Evolutionary conservation across 1,140 invertebrate species (phyloP).

Genomic region (Drosophila murphyi): DNA sequence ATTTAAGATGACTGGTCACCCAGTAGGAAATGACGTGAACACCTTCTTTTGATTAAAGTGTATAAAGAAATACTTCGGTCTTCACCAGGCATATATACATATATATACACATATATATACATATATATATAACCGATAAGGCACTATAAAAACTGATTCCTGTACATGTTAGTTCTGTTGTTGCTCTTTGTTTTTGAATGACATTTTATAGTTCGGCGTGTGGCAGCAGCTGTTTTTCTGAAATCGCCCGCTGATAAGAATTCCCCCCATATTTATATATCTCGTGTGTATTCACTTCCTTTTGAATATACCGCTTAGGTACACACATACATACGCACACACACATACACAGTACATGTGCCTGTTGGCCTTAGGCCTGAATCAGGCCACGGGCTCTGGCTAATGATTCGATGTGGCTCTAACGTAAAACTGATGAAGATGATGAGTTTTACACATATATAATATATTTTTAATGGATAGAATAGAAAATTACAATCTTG

Average conservation of each 20-base stretch:
- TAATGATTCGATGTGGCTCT: too few species aligned
- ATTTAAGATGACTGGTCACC: constrained; percentile 19
- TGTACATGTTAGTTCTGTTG: constrained; percentile 2
- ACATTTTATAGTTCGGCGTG: constrained; percentile 6
- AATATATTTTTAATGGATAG: too few species aligned
- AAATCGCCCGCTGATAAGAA: constrained; percentile 16
- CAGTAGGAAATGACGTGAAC: constrained; percentile 53
- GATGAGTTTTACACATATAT: too few species aligned
- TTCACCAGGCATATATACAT: constrained; percentile 29
- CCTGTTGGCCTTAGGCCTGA: too few species aligned
- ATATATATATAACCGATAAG: constrained; percentile 43
- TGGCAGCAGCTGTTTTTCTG: constrained; percentile 8
- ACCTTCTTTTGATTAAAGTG: constrained; percentile 47
- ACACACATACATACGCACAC: too few species aligned
- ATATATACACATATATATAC: too few species aligned
- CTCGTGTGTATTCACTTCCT: too few species aligned
- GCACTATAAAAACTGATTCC: constrained; percentile 19
- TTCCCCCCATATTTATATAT: not conserved
- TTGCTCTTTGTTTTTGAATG: constrained; percentile 7
- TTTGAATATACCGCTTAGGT: too few species aligned
- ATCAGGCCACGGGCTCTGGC: too few species aligned
- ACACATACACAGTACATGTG: too few species aligned
- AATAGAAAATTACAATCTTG: too few species aligned
- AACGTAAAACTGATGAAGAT: too few species aligned
- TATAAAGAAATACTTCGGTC: constrained; percentile 47